Conservation (phyloP, 2,113 vertebrate species). For the Ceyx melanurus region DNA sequence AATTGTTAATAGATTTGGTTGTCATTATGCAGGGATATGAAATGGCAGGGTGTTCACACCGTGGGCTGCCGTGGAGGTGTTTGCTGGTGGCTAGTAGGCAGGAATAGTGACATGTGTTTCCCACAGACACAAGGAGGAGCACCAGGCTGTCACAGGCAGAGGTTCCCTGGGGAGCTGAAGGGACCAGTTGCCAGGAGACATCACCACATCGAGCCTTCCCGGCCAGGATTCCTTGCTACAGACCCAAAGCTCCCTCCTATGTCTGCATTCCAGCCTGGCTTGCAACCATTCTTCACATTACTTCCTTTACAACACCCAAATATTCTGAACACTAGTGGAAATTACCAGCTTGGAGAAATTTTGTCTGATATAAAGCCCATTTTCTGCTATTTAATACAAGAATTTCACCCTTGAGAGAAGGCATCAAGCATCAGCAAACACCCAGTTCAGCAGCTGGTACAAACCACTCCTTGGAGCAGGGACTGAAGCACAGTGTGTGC, state of each 20-base stretch:
- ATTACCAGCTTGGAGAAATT: not conserved
- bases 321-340: not conserved
- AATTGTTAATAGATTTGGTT: conserved; percentile 44
- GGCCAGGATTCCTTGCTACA: not conserved
- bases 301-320: not conserved
- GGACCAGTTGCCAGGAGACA: not conserved
- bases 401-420: not conserved
- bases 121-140: not conserved
- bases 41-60: not conserved
- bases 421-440: not conserved
- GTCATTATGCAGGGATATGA: not conserved
- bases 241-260: not conserved
- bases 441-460: not conserved
- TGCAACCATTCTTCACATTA: not conserved
- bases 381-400: not conserved
- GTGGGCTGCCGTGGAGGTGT: not conserved
- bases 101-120: fast-evolving
- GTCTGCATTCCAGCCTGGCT: not conserved
- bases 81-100: not conserved
- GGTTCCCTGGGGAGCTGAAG: not conserved
- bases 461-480: not conserved
- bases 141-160: not conserved
- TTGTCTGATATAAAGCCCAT: not conserved
- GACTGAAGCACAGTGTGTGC: not conserved
- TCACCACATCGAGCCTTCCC: not conserved